Evolutionary conservation across 2,888 invertebrate species (phyloP).

Genomic region (Hypomecis atomaria): DNA sequence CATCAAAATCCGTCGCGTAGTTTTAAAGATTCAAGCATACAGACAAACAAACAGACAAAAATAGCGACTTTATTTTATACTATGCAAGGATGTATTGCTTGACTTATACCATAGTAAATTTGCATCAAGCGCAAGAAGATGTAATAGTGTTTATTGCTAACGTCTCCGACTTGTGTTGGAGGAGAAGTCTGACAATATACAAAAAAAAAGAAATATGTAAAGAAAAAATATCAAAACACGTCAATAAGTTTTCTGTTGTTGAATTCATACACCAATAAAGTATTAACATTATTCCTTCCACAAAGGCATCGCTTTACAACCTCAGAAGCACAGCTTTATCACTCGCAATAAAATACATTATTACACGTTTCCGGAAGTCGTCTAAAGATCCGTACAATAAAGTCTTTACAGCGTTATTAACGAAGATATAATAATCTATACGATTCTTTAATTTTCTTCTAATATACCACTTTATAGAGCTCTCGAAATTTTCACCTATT

Average conservation of each 20-base stretch:
- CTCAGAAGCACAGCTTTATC: constrained; percentile 29
- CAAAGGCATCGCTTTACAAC: constrained; percentile 21
- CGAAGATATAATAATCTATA: constrained; percentile 30
- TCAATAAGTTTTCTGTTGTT: neutral
- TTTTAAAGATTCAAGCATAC: too few relatives aligned
- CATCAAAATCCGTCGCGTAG: too few relatives aligned
- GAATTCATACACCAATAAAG: constrained; percentile 1
- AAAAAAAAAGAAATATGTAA: too few relatives aligned
- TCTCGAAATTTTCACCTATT: neutral
- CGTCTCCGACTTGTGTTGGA: too few relatives aligned
- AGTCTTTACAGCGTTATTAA: constrained; percentile 37
- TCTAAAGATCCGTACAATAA: constrained; percentile 33
- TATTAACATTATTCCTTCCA: constrained; percentile 13
- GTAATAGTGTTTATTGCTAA: too few relatives aligned
- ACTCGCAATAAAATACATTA: constrained; percentile 32
- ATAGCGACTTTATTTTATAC: too few relatives aligned
- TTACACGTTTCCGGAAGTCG: constrained; percentile 26
- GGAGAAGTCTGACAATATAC: too few relatives aligned
- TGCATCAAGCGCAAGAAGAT: too few relatives aligned
- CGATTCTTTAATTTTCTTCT: constrained; percentile 25
- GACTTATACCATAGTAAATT: too few relatives aligned
- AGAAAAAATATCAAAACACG: neutral
- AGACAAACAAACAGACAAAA: too few relatives aligned
- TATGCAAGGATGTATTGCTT: too few relatives aligned
- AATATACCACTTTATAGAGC: constrained; percentile 10